Conservation (phyloP, 2,888 invertebrate genomes). For the Epistrophe grossulariae region DNA sequence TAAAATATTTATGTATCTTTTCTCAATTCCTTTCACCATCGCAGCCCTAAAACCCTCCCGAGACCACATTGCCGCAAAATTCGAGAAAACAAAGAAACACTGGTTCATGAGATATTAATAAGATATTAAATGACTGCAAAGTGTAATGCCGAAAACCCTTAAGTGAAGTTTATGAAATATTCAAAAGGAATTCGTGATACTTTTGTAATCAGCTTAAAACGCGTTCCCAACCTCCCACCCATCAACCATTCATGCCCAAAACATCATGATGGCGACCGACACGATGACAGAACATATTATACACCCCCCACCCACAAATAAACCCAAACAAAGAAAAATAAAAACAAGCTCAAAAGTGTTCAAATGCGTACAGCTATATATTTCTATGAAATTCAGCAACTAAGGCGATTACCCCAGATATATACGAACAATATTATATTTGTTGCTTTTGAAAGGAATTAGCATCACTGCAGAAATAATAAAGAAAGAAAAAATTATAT, state of each 20-base stretch:
- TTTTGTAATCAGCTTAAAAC: conserved; percentile 32
- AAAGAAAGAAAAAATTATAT: background rate
- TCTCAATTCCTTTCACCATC: background rate
- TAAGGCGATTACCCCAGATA: background rate
- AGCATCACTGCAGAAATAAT: background rate
- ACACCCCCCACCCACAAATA: background rate
- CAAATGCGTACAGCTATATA: background rate
- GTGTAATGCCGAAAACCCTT: conserved; percentile 66
- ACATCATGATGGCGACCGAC: background rate
- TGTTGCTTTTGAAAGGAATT: conserved; percentile 9
- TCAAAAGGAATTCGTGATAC: conserved; percentile 55
- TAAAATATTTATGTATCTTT: background rate
- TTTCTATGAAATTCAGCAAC: background rate
- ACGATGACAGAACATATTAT: background rate
- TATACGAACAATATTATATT: background rate
- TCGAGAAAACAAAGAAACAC: conserved; percentile 12
- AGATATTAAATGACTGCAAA: conserved; percentile 74
- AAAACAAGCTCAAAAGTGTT: conserved; percentile 2
- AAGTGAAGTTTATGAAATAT: conserved; percentile 72
- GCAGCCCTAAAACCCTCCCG: background rate
- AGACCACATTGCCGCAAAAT: background rate
- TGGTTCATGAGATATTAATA: conserved; percentile 68
- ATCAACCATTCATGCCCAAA: background rate
- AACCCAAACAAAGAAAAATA: background rate
- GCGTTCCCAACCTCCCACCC: background rate